Evolutionary conservation across 1,140 invertebrate genomes (phyloP), one percentile per base, ranked within the genome.

Genomic region (Eufriesea mexicana): DNA sequence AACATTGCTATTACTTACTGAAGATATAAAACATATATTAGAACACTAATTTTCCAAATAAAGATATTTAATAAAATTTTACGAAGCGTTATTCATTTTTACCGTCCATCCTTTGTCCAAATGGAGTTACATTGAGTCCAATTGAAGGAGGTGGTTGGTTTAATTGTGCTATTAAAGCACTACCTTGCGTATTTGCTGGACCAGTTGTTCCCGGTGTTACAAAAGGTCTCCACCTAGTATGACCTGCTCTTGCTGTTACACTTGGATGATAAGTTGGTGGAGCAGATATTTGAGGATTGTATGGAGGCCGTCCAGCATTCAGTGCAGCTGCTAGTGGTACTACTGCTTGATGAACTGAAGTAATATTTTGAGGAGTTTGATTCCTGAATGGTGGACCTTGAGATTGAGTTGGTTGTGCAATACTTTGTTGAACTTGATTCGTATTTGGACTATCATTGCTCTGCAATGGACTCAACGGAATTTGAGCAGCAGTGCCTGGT

Each of bases 101-200:
- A 91, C 92, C 91, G 84, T 95, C 95, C 91, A 96, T 95, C 89
- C 95, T 92, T 89, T 95, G 95, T 76, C 90, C 91, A 88, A 95
- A 95, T 47, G 94, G 93, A 80, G 94, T 93, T 25, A 95, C 93
- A 78, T 91, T 95, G 25, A 93, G 91, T 49, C 94, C 94, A 86
- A 96, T 94, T 0, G 94, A 91, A 28, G 94, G 94, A 5, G 96
- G 96, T 8, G 96, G 96, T 67, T 96, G 96, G 49, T 96, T 96
- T 1, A 97, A 93, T 81, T 97, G 97, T 1, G 96, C 96, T 83
- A 97, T 96, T 0, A 96, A 90, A 9, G 96, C 96, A 83, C 96
- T 96, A 49, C 91, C 90, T 71, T 93, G 93, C 35, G 91, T 92
- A 79, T 92, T 93, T 87, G 93, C 79, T 90, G 94, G 80, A 81